Evolutionary conservation across 2,888 invertebrate genomes (phyloP), one percentile per base, ranked within the genome.

Genomic region (Coecobrya sp.): DNA sequence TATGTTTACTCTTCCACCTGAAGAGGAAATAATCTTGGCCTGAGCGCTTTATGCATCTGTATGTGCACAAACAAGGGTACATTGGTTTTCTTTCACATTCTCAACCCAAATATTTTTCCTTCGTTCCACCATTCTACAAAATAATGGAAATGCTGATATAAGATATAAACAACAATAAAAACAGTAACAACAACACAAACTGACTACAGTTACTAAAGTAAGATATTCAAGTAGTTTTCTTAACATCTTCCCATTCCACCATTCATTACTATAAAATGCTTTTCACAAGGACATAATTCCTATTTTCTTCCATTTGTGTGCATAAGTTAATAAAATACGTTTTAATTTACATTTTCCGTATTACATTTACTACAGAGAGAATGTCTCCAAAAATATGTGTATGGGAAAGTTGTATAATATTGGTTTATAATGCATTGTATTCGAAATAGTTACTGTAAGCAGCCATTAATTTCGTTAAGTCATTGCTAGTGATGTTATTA

Each of bases 121-220:
- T 22, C 62, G 10, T 62, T 22, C 22, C 22, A 10, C 62, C 25
- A 62, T 49, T 49, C 49, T n/a, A n/a, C n/a, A n/a, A n/a, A 13
- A 10, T 22, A 62, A 30, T 16, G 11, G 30, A 68, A 68, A 68
- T 30, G 68, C 16, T 68, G 68, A 68, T 68, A 68, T n/a, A n/a
- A n/a, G n/a, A n/a, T n/a, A n/a, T n/a, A n/a, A n/a, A 68, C 30
- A 30, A 68, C 68, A 30, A n/a, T 27, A 27, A 68, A 68, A 68
- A 62, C 55, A 62, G 7, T 25, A 62, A 30, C 10, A 62, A 22
- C 8, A 22, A 62, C 22, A 19, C 5, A 25, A 25, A 8, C 62
- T 22, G 62, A 8, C 62, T 22, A 22, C 62, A 22, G 25, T 62
- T 36, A 7, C 7, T 2, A 2, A 36, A 4, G 36, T 36, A 36